Conservation (phyloP, 2,888 invertebrate species). For the Ennomos fuscantarius region DNA sequence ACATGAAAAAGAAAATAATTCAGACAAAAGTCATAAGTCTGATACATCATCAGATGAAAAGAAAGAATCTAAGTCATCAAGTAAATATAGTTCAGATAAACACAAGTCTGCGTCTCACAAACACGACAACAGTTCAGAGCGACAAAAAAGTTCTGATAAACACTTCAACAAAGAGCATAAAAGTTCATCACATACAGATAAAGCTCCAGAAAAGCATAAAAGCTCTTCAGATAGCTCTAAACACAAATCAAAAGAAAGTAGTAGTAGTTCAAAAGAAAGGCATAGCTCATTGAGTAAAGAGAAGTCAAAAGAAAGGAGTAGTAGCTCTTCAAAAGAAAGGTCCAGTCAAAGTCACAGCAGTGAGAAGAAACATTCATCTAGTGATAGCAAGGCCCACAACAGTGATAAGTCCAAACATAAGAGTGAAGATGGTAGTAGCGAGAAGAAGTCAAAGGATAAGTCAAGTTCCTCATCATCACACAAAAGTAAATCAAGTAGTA, state of each 20-base stretch:
- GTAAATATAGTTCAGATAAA: slow-evolving; percentile 51
- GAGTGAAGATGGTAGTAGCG: slow-evolving; percentile 53
- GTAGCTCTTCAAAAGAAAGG: slow-evolving; percentile 72
- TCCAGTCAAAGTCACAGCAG: slow-evolving; percentile 65
- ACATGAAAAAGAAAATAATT: slow-evolving; percentile 54
- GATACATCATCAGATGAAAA: slow-evolving; percentile 56
- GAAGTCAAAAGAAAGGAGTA: slow-evolving; percentile 66
- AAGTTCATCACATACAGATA: slow-evolving; percentile 48
- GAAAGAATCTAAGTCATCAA: slow-evolving; percentile 47
- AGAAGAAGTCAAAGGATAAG: slow-evolving; percentile 66
- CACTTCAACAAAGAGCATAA: slow-evolving; percentile 53
- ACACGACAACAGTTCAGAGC: slow-evolving; percentile 50
- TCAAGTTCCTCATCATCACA: slow-evolving; percentile 68
- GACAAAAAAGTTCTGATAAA: slow-evolving; percentile 52
- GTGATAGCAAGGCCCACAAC: slow-evolving; percentile 60
- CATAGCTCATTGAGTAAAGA: slow-evolving; percentile 70
- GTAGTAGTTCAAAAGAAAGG: slow-evolving; percentile 67
- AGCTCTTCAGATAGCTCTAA: slow-evolving; percentile 53
- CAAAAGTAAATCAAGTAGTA: slow-evolving; percentile 63
- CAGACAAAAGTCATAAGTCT: slow-evolving; percentile 60
- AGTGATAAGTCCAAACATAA: slow-evolving; percentile 56
- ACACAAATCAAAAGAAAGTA: slow-evolving; percentile 63
- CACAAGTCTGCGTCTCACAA: slow-evolving; percentile 56
- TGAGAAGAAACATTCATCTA: slow-evolving; percentile 67
- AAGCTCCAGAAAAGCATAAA: slow-evolving; percentile 53